phyloP scores from a whole-genome alignment of 2,113 vertebrate genomes.

The Grus americana region DNA sequence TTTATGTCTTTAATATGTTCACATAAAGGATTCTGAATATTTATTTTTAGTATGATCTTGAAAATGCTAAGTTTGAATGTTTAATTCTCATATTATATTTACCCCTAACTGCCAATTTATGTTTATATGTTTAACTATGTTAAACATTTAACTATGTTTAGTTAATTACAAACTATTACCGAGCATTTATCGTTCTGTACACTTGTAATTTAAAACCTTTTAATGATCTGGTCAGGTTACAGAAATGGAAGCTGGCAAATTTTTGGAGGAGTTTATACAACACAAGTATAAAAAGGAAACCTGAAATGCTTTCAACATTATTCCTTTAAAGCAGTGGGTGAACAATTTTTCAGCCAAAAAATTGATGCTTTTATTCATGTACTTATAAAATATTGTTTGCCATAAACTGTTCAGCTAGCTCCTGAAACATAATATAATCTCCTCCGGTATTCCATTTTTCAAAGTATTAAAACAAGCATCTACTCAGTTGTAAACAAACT shows the following conservation, averaged over 20 bases:
- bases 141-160: neutral
- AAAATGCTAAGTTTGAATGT: neutral
- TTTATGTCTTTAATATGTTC: neutral
- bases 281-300: neutral
- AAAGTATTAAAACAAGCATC: neutral
- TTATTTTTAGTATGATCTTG: neutral
- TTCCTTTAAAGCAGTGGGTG: neutral
- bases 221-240: neutral
- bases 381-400: neutral
- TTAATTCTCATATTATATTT: neutral
- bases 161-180: neutral
- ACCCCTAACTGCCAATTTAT: neutral
- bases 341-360: neutral
- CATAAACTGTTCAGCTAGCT: neutral
- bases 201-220: neutral
- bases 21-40: neutral
- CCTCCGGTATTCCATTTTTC: neutral
- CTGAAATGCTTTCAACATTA: neutral
- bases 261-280: neutral
- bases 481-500: neutral
- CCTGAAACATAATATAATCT: neutral
- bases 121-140: neutral
- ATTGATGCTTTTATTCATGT: neutral
- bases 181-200: neutral
- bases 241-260: neutral